A percentile compares a stretch with the other conserved stretches of the same genome.
phyloP scores from a whole-genome alignment of 2,113 vertebrate genomes.

The Ovis canadensis region DNA sequence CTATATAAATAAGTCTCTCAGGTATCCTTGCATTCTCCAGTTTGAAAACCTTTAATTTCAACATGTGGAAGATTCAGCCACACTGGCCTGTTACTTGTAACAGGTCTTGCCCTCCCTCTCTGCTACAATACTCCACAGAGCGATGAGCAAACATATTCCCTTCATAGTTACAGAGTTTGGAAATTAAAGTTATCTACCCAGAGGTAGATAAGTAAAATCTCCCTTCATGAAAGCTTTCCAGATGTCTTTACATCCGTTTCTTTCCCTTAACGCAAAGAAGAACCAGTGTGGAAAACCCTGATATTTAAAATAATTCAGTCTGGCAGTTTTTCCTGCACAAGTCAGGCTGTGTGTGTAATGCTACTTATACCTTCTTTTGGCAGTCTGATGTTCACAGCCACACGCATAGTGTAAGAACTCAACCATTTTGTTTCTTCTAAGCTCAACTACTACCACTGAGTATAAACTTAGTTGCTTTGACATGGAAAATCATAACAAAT shows the following conservation, averaged over 20 bases:
- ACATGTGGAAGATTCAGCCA: conserved; percentile 23
- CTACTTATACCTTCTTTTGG: not conserved
- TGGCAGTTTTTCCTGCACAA: not conserved
- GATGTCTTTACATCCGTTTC: conserved; percentile 61
- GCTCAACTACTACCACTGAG: not conserved
- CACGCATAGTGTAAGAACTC: not conserved
- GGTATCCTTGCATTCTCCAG: conserved; percentile 34
- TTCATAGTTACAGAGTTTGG: conserved; percentile 28
- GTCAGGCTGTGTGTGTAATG: not conserved
- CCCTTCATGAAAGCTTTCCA: conserved; percentile 65
- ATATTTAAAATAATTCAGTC: conserved; percentile 55
- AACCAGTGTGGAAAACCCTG: not conserved
- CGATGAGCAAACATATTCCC: conserved; percentile 55
- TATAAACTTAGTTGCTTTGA: not conserved
- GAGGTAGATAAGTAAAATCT: conserved; percentile 67
- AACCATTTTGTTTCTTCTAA: not conserved
- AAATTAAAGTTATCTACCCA: conserved; percentile 64
- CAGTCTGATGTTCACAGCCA: not conserved
- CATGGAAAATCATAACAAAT: conserved; percentile 20
- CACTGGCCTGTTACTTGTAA: conserved; percentile 28
- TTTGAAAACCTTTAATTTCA: conserved; percentile 42
- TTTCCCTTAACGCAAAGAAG: conserved; percentile 51
- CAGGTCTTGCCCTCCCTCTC: not conserved
- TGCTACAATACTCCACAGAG: not conserved
- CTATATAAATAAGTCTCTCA: conserved; percentile 57